Evolutionary conservation across 2,113 vertebrate genomes (phyloP), one percentile per base, ranked within the genome.

Genomic region (Meriones unguiculatus): DNA sequence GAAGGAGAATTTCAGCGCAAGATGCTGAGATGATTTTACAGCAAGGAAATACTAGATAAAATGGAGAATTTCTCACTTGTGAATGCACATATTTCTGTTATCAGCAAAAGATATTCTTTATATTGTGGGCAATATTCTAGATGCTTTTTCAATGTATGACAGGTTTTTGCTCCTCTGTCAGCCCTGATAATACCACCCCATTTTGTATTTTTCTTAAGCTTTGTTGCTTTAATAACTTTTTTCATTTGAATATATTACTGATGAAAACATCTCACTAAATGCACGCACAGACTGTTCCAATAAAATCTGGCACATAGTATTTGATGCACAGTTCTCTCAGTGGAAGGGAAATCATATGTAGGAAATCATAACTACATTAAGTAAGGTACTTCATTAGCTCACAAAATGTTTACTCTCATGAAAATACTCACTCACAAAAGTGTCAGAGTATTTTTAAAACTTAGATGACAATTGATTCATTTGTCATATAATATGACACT

Each of bases 1-100:
- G 89, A 95, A 76, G 57, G 67, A 86, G 96, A 96, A 97, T 97
- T 98, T 89, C 93, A 80, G 59, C 86, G 64, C n/a, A 73, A 5
- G 76, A 1, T 73, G 80, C 52, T 95, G 95, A 73, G 72, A 88
- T 67, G 30, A 90, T 94, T 98, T 98, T 95, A 92, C 46, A 96
- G 50, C 72, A 92, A 57, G n/a, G 7, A 77, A 76, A 93, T 84
- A 18, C 59, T 89, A 97, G 64, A 92, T 57, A 98, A 96, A 98
- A 96, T 76, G 54, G 3, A 89, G 64, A 96, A 97, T 96, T 90
- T 96, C 95, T 97, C 80, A 95, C 25, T 70, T 96, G 1, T 81
- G 78, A 95, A 65, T 85, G 35, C 76, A 95, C 97, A 91, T 87
- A 94, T 89, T 70, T 72, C 18, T n/a, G 62, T 75, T 65, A 93